Conservation (phyloP, 2,888 invertebrate genomes). For the Barypeithes pellucidus region DNA sequence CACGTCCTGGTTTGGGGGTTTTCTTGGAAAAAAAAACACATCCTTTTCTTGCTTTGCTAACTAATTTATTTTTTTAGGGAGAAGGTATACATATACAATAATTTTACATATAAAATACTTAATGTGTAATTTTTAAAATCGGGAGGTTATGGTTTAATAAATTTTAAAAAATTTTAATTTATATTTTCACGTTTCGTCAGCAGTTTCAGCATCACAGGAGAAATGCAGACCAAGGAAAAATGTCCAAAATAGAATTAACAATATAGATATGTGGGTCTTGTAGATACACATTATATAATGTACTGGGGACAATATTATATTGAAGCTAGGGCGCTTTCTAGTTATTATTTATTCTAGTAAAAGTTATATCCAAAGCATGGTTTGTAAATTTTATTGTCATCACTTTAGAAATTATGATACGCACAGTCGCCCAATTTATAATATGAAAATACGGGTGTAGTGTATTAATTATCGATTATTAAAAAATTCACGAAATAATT, state of each 20-base stretch:
- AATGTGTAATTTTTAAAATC: slow-evolving; percentile 34
- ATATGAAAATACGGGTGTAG: no score
- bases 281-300: not conserved
- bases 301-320: slow-evolving; percentile 7
- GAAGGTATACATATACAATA: slow-evolving; percentile 66
- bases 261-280: slow-evolving; percentile 16
- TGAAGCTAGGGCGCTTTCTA: slow-evolving; percentile 11
- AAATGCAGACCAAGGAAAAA: slow-evolving; percentile 40
- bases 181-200: slow-evolving; percentile 43
- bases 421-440: not conserved
- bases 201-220: slow-evolving; percentile 50
- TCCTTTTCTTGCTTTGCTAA: slow-evolving; percentile 47
- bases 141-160: slow-evolving; percentile 27
- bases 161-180: slow-evolving; percentile 33
- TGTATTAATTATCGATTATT: no score
- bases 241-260: not conserved
- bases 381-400: not conserved
- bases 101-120: slow-evolving; percentile 67
- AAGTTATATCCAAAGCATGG: not conserved
- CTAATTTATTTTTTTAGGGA: slow-evolving; percentile 63
- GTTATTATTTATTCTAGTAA: slow-evolving; percentile 1
- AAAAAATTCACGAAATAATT: no score
- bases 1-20: no score
- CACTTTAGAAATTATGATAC: slow-evolving; percentile 1
- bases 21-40: slow-evolving; percentile 28